Evolutionary conservation across 2,113 vertebrate species (phyloP).

Genomic region (Anser brachyrhynchus): DNA sequence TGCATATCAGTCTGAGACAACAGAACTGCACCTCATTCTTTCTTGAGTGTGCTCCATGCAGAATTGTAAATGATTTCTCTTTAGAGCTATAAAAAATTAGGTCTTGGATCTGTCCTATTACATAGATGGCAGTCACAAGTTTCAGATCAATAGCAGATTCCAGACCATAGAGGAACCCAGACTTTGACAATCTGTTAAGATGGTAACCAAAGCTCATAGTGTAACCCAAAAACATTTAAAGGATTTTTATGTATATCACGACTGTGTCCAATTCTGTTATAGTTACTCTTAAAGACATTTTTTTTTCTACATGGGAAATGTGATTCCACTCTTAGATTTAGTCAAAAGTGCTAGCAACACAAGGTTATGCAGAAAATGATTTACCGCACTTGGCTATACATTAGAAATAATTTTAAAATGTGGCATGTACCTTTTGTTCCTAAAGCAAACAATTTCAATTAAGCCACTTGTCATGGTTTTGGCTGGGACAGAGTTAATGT

Average conservation of each 20-base stretch:
- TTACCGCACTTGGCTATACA: neutral
- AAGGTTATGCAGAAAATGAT: neutral
- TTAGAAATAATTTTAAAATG: neutral
- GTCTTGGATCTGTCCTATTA: neutral
- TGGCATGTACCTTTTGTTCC: neutral
- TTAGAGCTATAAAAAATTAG: neutral
- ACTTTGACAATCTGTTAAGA: neutral
- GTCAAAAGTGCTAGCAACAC: neutral
- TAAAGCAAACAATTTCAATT: neutral
- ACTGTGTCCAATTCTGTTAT: neutral
- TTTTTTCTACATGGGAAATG: neutral
- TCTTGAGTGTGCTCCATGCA: neutral
- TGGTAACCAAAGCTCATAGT: rapidly evolving
- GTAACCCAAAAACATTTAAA: neutral
- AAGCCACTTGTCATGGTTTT: neutral
- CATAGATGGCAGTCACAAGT: neutral
- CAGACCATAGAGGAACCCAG: neutral
- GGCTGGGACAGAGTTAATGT: neutral
- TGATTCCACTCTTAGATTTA: neutral
- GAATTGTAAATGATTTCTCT: neutral
- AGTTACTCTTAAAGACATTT: neutral
- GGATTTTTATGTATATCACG: neutral
- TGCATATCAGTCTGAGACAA: neutral
- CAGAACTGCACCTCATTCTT: neutral
- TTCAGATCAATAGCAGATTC: neutral